Base-by-base conservation (phyloP, 2,113 vertebrate genomes). In the Pyrgilauda ruficollis region DNA sequence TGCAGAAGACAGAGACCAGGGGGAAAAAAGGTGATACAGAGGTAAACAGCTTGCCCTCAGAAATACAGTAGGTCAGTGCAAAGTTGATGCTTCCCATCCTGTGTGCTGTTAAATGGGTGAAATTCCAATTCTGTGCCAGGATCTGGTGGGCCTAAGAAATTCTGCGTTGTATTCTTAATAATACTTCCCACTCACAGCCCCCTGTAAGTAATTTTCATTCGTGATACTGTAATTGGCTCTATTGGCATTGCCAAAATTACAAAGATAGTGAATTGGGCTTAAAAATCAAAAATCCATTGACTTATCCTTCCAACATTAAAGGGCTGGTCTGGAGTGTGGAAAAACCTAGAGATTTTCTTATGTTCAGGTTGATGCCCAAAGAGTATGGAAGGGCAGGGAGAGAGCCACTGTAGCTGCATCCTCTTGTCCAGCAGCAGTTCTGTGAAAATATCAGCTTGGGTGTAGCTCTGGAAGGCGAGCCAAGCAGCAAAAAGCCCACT, bases 91-190 rank as follows among this genome's bases (percentile, higher is more conserved):
- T 86, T 92, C 28, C 15, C 18, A 50, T 77, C 16, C 53, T 19
- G 5, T 66, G 31, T 59, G 16, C 50, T 89, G 15, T 41, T 0
- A 0, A 39, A 23, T 0, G 3, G 46, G 6, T 5, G 7, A 68
- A 74, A 81, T 78, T 89, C 44, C 35, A 62, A 3, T 84, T 64
- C 43, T 27, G 87, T 37, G 8, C 27, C 31, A 68, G 61, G 35
- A 62, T 85, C 33, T 3, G 8, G 30, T 53, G 24, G 20, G 13
- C n/a, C 64, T 84, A 21, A 72, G 43, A 77, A 76, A 46, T 86
- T 91, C 33, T 52, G 37, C 8, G 19, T 62, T 84, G 55, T 14
- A 70, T 82, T 90, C 52, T 63, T 70, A 61, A 19, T 47, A 33
- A 6, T 33, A 31, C 11, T 75, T 87, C 24, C 18, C 19, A 31